Percentiles rank a stretch among this genome's conserved stretches.
These are phyloP conservation scores for Colossoma macropomum DNA, from an alignment of 2,113 vertebrate genomes.

Conservation along the genomic window DNA sequence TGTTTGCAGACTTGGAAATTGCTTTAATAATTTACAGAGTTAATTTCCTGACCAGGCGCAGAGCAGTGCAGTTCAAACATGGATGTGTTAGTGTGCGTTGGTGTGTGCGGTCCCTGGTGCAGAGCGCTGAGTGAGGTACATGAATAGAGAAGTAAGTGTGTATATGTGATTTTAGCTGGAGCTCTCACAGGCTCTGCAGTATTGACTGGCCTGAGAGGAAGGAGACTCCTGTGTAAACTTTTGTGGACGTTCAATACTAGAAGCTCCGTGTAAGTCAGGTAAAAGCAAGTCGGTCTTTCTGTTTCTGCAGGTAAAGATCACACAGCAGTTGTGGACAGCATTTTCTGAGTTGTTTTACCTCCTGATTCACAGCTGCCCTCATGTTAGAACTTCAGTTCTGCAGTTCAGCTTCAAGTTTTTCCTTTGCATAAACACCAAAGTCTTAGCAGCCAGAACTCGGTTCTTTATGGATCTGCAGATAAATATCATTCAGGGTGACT, in stretches of 20 bases:
- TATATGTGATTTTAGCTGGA: slow-evolving; percentile 72
- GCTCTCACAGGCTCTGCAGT: slow-evolving; percentile 71
- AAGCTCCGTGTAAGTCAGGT: slow-evolving; percentile 58
- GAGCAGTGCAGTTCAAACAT: slow-evolving; percentile 74
- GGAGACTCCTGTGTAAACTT: slow-evolving; percentile 68
- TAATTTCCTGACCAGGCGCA: slow-evolving; percentile 76
- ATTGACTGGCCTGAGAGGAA: slow-evolving; percentile 72
- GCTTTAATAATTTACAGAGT: slow-evolving; percentile 81
- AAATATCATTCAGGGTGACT: no score
- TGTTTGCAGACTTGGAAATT: slow-evolving; percentile 75
- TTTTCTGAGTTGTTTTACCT: background rate
- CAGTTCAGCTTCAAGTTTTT: background rate
- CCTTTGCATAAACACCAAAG: background rate
- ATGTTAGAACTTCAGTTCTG: background rate
- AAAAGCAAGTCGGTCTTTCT: slow-evolving; percentile 11
- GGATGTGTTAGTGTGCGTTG: slow-evolving; percentile 40
- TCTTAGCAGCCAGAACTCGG: no score
- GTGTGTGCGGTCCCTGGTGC: slow-evolving; percentile 45
- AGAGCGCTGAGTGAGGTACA: slow-evolving; percentile 67
- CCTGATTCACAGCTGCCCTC: background rate
- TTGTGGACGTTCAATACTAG: slow-evolving; percentile 34
- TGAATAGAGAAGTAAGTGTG: slow-evolving; percentile 70
- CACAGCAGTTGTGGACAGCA: slow-evolving; percentile 21
- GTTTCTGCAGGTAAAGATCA: slow-evolving; percentile 21
- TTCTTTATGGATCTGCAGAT: no score